Evolutionary conservation across 2,888 invertebrate genomes (phyloP).

Genomic region (Brenthis ino): DNA sequence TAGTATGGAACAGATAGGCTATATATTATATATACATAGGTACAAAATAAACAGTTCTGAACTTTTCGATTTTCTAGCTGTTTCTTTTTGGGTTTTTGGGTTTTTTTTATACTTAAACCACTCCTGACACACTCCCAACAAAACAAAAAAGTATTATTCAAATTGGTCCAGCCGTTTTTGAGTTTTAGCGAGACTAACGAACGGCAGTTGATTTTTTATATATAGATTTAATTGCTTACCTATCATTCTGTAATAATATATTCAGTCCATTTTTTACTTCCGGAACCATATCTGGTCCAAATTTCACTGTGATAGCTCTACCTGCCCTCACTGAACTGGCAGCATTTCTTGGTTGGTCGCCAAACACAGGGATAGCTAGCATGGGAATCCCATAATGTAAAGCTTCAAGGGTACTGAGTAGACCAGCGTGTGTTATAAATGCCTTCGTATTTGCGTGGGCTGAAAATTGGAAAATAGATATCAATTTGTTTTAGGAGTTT

Average conservation of each 20-base stretch:
- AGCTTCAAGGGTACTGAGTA: conserved; percentile 50
- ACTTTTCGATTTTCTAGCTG: too few species aligned
- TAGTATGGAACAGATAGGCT: too few species aligned
- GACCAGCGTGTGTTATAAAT: conserved; percentile 56
- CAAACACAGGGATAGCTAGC: conserved; percentile 60
- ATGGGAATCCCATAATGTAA: conserved; percentile 57
- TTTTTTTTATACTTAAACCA: too few species aligned
- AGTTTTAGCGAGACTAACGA: too few species aligned
- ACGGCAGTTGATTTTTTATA: too few species aligned
- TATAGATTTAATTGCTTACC: conserved; percentile 38
- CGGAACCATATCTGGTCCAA: conserved; percentile 46
- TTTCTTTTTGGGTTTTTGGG: too few species aligned
- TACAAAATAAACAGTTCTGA: too few species aligned
- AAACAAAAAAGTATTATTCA: too few species aligned
- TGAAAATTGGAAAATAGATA: conserved; percentile 32
- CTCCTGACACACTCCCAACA: too few species aligned
- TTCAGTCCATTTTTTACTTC: conserved; percentile 47
- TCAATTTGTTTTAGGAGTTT: neutral
- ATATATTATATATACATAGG: too few species aligned
- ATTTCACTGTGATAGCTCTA: conserved; percentile 50
- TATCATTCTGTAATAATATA: conserved; percentile 52
- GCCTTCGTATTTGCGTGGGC: conserved; percentile 52
- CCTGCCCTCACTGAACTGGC: conserved; percentile 48
- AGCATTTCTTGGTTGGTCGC: conserved; percentile 62
- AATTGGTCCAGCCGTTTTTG: too few species aligned